Evolutionary conservation across 2,113 vertebrate species (phyloP).

Genomic region (Cyrtonyx montezumae): DNA sequence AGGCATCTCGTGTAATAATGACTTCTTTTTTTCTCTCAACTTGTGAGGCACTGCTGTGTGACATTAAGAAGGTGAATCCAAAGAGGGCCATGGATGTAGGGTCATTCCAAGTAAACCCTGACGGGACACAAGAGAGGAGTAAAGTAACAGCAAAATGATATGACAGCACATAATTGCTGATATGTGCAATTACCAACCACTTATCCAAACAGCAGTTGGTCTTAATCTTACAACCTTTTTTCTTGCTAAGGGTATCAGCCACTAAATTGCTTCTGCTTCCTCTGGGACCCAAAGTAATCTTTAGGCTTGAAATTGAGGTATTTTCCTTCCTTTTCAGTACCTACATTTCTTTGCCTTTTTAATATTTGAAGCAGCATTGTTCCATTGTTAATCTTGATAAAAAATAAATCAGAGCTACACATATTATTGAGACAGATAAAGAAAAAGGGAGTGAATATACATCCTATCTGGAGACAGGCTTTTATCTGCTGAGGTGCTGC

Average conservation of each 20-base stretch:
- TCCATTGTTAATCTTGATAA: constrained; percentile 63
- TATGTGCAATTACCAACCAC: constrained; percentile 85
- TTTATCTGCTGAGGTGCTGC: not conserved
- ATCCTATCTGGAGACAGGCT: not conserved
- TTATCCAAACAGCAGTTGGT: constrained; percentile 87
- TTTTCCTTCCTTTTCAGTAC: constrained; percentile 77
- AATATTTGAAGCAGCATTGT: constrained; percentile 61
- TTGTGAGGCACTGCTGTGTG: constrained; percentile 82
- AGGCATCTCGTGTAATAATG: constrained; percentile 44
- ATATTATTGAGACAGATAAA: constrained; percentile 17
- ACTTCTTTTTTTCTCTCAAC: constrained; percentile 49
- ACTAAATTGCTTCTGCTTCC: constrained; percentile 87
- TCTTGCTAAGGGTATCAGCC: constrained; percentile 81
- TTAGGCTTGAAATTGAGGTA: constrained; percentile 84
- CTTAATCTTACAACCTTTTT: constrained; percentile 85
- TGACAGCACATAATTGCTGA: constrained; percentile 80
- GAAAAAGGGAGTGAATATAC: not conserved
- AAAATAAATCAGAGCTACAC: constrained; percentile 61
- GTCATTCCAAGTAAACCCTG: constrained; percentile 88
- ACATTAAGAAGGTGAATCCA: constrained; percentile 87
- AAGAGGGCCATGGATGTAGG: constrained; percentile 89
- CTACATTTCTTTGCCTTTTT: constrained; percentile 77
- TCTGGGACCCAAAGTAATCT: constrained; percentile 84
- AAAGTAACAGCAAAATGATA: constrained; percentile 86
- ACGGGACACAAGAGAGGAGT: constrained; percentile 86